Percentiles rank a stretch among this genome's conserved stretches.
These are phyloP conservation scores for Psylliodes chrysocephalus DNA, from an alignment of 2,888 invertebrate genomes.

Conservation along the genomic window DNA sequence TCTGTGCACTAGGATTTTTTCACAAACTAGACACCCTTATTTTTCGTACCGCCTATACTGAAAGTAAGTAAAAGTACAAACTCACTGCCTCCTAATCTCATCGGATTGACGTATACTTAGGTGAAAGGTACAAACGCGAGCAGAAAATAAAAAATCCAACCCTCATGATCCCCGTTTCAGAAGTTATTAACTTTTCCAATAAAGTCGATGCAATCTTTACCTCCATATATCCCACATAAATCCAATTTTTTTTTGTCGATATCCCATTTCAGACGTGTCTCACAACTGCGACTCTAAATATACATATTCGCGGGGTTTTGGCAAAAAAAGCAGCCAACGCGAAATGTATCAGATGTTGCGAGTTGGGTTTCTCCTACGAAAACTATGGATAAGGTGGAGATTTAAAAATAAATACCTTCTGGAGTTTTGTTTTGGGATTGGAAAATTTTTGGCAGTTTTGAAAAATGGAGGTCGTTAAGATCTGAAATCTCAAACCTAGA, in stretches of 20 bases:
- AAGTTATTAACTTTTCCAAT: conserved; percentile 34
- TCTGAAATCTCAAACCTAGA: too few relatives aligned
- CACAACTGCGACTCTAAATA: conserved; percentile 24
- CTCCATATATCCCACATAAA: conserved; percentile 22
- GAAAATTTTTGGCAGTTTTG: too few relatives aligned
- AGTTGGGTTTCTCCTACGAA: not conserved
- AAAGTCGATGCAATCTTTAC: conserved; percentile 28
- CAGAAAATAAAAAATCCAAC: conserved; percentile 17
- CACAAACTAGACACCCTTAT: not conserved
- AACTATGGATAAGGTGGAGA: not conserved
- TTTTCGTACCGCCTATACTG: not conserved
- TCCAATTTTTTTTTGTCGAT: conserved; percentile 27
- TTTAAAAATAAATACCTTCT: not conserved
- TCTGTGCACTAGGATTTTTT: too few relatives aligned
- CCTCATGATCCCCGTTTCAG: conserved; percentile 29
- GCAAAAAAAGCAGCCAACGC: not conserved
- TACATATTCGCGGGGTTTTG: conserved; percentile 15
- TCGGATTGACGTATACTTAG: conserved; percentile 27
- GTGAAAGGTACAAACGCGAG: conserved; percentile 27
- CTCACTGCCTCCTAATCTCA: conserved; percentile 23
- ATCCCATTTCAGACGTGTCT: conserved; percentile 19
- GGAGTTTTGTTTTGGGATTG: not conserved
- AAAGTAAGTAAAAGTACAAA: conserved; percentile 22
- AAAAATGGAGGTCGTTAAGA: too few relatives aligned
- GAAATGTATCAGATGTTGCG: conserved; percentile 1